Conservation (phyloP, 2,888 invertebrate species). For the Noctua janthina region DNA sequence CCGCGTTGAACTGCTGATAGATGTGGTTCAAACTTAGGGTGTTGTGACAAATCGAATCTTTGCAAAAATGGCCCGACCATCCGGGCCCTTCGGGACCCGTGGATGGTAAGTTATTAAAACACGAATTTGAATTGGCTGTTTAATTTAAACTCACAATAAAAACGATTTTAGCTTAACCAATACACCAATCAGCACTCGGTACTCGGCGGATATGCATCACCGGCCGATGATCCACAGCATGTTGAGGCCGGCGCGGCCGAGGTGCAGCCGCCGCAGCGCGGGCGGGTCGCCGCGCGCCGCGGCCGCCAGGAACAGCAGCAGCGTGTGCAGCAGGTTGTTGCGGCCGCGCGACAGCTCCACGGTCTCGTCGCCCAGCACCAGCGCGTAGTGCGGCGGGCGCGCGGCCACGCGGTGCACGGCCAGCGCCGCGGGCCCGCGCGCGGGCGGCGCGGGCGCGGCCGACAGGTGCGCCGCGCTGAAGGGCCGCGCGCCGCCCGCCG, state of each 20-base stretch:
- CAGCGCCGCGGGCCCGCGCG: constrained; percentile 46
- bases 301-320: constrained; percentile 91
- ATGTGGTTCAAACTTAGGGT: too few species aligned
- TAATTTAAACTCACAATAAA: constrained; percentile 37
- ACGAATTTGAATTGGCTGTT: background rate
- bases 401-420: constrained; percentile 50
- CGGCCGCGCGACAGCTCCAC: constrained; percentile 66
- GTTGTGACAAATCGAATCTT: background rate
- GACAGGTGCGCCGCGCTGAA: constrained; percentile 87
- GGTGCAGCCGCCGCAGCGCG: constrained; percentile 73
- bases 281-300: constrained; percentile 85
- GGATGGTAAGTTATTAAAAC: background rate
- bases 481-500: constrained; percentile 75
- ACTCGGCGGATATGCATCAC: constrained; percentile 58
- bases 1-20: too few species aligned
- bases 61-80: background rate
- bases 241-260: constrained; percentile 91
- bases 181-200: background rate
- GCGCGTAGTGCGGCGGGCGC: constrained; percentile 62
- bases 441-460: constrained; percentile 34
- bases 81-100: background rate
- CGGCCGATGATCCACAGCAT: constrained; percentile 94
- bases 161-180: background rate
- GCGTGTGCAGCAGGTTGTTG: constrained; percentile 96
- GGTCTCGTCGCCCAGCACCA: constrained; percentile 59